Conservation (phyloP, 2,797 vertebrate genomes). For the Clangula hyemalis region DNA sequence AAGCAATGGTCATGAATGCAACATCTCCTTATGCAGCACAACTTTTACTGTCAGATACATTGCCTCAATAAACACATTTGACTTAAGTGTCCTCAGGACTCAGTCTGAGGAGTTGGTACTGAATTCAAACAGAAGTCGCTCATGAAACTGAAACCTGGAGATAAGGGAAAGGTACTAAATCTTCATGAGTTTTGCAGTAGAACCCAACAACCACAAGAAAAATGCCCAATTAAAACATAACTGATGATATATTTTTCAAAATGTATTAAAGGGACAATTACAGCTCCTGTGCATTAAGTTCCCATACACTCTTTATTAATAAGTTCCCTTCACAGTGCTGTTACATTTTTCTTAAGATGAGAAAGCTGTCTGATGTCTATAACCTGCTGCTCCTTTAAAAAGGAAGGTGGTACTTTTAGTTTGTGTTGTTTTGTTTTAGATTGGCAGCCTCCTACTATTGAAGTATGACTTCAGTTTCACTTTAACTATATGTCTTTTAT, state of each 20-base stretch:
- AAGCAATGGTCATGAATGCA: not conserved
- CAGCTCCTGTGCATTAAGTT: not conserved
- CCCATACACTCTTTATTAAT: not conserved
- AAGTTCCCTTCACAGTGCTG: not conserved
- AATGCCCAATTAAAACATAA: not conserved
- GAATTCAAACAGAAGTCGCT: not conserved
- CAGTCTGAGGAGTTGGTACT: not conserved
- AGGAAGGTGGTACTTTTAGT: not conserved
- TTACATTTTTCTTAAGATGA: not conserved
- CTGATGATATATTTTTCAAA: not conserved
- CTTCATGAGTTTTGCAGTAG: not conserved
- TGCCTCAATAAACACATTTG: not conserved
- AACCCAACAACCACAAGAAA: not conserved
- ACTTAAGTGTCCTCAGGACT: not conserved
- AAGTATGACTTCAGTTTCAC: not conserved
- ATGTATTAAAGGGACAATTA: not conserved
- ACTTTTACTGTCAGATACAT: not conserved
- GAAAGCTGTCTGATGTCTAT: not conserved
- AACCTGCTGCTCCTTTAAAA: not conserved
- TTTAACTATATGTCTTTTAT: not conserved
- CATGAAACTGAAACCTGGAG: fast-evolving
- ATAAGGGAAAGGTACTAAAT: not conserved
- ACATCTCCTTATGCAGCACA: not conserved
- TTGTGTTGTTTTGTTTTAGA: not conserved
- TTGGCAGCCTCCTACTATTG: too few species aligned